Evolutionary conservation across 2,113 vertebrate species (phyloP), one percentile per base, ranked within the genome.

Genomic region (Dicaeum eximium): DNA sequence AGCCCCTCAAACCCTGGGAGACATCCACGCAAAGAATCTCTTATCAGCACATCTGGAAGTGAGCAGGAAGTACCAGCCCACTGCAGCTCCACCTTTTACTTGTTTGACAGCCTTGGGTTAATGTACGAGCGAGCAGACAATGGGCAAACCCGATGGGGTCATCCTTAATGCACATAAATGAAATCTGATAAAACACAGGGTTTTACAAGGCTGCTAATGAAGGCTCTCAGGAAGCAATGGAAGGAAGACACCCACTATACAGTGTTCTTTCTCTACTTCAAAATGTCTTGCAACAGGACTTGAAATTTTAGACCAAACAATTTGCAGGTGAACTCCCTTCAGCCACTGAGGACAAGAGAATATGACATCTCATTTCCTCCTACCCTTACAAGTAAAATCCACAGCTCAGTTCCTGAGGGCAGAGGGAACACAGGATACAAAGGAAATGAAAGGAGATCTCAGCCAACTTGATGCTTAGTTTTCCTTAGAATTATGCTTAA

Each of bases 61-160:
- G 38, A 51, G 69, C 66, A 92, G 88, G 94, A 90, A 96, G 91
- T 42, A 78, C 81, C 92, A 95, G 84, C 92, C 92, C 91, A 69
- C 24, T 70, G 80, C 69, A 90, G 62, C 88, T 95, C 95, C 81
- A 94, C 88, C 90, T 93, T 58, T 58, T 48, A 28, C 62, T 95
- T 86, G 85, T 94, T 94, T 97, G 95, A 93, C 91, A 97, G 78
- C 82, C 44, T 6, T 11, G 74, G 81, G 33, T 50, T 88, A 89
- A 93, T 42, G 65, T 47, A 70, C 4, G 11, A 71, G 71, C 61
- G 16, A 85, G 28, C 22, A 72, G 82, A 95, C 91, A 96, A 95
- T 96, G 61, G 70, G 35, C 45, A 93, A 93, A 69, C 56, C 48
- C 1, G 13, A 74, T 28, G 60, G 88, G 90, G 94, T 97, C 95